phyloP scores from a whole-genome alignment of 2,113 vertebrate genomes.

The Columba livia region DNA sequence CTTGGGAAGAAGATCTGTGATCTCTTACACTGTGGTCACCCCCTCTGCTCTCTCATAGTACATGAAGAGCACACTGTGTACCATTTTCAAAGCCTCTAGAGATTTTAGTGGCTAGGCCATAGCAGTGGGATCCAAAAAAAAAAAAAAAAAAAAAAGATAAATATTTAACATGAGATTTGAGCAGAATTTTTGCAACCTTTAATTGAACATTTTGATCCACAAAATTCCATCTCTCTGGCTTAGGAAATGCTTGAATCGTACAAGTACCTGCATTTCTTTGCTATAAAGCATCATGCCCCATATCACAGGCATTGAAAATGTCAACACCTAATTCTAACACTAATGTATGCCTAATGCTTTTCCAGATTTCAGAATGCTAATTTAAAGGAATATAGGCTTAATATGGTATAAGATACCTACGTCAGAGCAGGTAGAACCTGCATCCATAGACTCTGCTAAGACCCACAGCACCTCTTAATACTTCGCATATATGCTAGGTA shows the following conservation, averaged over 20 bases:
- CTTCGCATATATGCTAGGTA: background rate
- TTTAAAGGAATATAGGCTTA: background rate
- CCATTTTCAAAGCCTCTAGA: background rate
- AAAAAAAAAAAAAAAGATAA: background rate
- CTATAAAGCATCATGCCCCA: background rate
- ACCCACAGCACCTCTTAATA: background rate
- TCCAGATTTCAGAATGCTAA: background rate
- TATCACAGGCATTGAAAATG: background rate
- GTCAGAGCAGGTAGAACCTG: background rate
- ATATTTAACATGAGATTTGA: background rate
- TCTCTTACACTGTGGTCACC: background rate
- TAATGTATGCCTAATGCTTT: background rate
- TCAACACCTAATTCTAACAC: background rate
- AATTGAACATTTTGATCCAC: background rate
- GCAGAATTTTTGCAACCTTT: background rate
- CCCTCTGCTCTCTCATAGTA: background rate
- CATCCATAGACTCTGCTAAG: rapidly evolving
- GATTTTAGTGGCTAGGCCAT: background rate
- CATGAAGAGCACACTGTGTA: background rate
- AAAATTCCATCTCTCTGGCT: background rate
- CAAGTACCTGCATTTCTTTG: background rate
- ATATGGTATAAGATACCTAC: background rate
- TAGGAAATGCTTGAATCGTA: background rate
- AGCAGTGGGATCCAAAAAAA: background rate
- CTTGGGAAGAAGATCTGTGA: background rate